A percentile compares a stretch with the other conserved stretches of the same genome.
Conservation (phyloP, 2,113 vertebrate genomes). For the Cheirogaleus medius region DNA sequence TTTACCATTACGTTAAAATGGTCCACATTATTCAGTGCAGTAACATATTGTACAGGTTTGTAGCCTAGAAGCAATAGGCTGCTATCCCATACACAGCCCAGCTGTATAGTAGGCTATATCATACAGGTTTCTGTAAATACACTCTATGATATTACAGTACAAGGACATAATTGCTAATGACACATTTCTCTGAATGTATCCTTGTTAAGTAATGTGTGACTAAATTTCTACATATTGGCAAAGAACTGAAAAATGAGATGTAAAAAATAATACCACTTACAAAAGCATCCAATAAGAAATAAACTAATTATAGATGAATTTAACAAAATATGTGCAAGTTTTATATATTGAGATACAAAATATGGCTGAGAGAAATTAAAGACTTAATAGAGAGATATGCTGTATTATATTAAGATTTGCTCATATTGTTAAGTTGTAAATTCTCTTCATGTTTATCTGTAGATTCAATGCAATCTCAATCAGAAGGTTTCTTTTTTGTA, state of each 20-base stretch:
- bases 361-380: background rate
- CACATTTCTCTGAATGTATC: background rate
- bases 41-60: too few relatives aligned
- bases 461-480: background rate
- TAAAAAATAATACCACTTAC: background rate
- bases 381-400: background rate
- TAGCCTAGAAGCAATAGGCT: too few relatives aligned
- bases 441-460: background rate
- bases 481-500: slow-evolving; percentile 14
- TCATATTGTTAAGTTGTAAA: background rate
- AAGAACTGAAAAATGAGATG: background rate
- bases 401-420: background rate
- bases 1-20: too few relatives aligned
- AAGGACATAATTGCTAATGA: background rate
- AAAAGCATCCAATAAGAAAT: slow-evolving; percentile 13
- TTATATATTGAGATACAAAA: background rate
- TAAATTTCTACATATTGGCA: background rate
- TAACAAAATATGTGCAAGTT: background rate
- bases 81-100: too few relatives aligned
- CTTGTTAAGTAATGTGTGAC: background rate
- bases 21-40: too few relatives aligned
- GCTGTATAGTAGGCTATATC: too few relatives aligned
- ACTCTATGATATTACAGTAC: background rate
- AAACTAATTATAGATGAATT: background rate
- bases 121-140: too few relatives aligned